Conservation (phyloP, 2,113 vertebrate genomes). For the Eurypyga helias region DNA sequence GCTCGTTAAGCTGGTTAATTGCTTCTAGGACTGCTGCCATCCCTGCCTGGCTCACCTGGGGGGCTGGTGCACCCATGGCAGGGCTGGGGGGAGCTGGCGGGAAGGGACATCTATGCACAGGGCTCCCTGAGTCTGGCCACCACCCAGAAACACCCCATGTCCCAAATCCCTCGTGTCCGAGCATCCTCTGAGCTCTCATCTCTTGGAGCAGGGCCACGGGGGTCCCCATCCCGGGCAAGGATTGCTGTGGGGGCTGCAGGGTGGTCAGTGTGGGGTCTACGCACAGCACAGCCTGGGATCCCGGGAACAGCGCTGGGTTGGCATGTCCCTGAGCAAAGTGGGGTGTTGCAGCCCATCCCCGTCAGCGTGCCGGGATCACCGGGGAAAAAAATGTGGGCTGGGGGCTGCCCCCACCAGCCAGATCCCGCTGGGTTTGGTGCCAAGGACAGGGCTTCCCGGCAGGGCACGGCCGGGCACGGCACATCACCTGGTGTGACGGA, state of each 20-base stretch:
- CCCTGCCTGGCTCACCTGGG: not conserved
- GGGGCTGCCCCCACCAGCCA: no score
- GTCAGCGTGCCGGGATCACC: accelerated
- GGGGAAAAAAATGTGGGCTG: accelerated
- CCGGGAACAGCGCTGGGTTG: not conserved
- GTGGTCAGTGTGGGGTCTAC: not conserved
- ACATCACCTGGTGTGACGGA: not conserved
- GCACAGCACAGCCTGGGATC: not conserved
- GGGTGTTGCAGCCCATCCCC: not conserved
- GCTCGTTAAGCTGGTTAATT: not conserved
- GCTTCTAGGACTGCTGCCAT: not conserved
- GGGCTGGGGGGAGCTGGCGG: not conserved
- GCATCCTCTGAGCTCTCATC: not conserved
- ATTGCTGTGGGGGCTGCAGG: accelerated
- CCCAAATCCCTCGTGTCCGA: not conserved
- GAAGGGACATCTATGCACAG: accelerated
- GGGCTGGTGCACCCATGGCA: accelerated
- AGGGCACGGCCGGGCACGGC: not conserved
- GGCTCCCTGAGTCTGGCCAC: not conserved
- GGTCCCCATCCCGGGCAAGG: not conserved
- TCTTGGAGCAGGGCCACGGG: accelerated
- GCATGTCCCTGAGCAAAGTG: accelerated
- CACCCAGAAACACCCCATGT: not conserved
- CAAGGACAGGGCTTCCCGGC: not conserved
- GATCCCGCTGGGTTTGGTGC: accelerated